These are phyloP conservation scores for Chironomus riparius DNA, from an alignment of 2,888 invertebrate genomes.

Conservation along the genomic window DNA sequence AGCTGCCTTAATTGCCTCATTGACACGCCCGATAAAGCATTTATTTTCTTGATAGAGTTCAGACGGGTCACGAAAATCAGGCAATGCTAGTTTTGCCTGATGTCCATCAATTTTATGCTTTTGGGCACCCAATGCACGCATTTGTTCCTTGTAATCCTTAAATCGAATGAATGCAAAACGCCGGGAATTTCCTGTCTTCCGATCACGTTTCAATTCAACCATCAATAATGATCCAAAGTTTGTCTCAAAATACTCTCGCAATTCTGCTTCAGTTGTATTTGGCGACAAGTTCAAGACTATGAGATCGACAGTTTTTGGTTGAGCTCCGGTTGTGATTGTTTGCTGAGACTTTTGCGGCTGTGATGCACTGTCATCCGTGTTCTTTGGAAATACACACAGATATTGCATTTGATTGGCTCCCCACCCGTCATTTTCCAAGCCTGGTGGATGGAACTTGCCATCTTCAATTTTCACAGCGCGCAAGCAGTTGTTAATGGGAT, in stretches of 20 bases:
- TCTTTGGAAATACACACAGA: constrained; percentile 13
- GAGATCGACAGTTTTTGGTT: constrained; percentile 20
- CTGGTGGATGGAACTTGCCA: background rate
- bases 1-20: background rate
- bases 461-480: constrained; percentile 5
- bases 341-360: background rate
- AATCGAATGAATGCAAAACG: constrained; percentile 20
- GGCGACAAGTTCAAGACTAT: constrained; percentile 12
- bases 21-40: constrained; percentile 17
- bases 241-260: background rate
- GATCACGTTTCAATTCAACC: constrained; percentile 7
- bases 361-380: background rate
- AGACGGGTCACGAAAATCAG: background rate
- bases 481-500: background rate
- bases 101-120: constrained; percentile 14
- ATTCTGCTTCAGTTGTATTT: background rate
- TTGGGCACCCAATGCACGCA: background rate
- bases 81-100: background rate
- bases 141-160: constrained; percentile 9
- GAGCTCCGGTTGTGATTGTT: background rate
- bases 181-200: background rate
- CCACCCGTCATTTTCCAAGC: background rate
- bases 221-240: constrained; percentile 11
- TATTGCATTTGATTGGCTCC: background rate
- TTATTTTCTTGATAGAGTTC: constrained; percentile 14